Base-by-base conservation (phyloP, 2,888 invertebrate species). In the Yponomeuta plumbellus region DNA sequence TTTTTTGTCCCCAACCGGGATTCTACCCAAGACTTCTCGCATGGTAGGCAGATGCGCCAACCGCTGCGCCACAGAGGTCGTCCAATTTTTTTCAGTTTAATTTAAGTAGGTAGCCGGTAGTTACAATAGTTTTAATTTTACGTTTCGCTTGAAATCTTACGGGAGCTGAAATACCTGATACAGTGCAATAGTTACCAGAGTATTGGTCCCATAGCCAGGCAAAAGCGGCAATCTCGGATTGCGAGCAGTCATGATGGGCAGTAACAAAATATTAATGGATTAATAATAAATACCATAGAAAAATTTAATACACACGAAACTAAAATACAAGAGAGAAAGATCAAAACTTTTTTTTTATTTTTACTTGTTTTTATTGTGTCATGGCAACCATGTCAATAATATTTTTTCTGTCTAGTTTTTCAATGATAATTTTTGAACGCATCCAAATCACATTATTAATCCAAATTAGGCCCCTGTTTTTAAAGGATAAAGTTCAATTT, bases 211-310 rank as follows among this genome's bases (percentile, higher is more conserved):
- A 76, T 93, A 95, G 65, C 96, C 96, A 2, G 96, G 96, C 70
- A 96, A 86, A 72, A 94, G 85, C 0, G 96, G 96, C 76, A 96
- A 86, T 78, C 93, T 91, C 44, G 94, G 94, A 78, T 93, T 92
- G 67, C 95, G 88, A 67, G 93, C 80, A 67, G 86, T 74, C 91
- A 91, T 91, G 65, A 69, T 78, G 5, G 40, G 57, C 17, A 52
- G 17, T 17, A 52, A 52, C 17, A 52, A 52, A 52, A 52, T 52
- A 52, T 52, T 17, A 52, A 52, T 52, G 4, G 44, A 52, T 52
- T 34, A 63, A 5, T 57, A 26, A 64, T 20, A 44, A 44, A 44
- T 20, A 61, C 5, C n/a, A 2, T 26, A 26, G 61, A 62, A 26
- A 62, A 52, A 52, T 52, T 39, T 11, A 39, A 13, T 3, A 17